These are phyloP conservation scores for Synanthedon andrenaeformis DNA, from an alignment of 2,888 invertebrate species.

Conservation along the genomic window DNA sequence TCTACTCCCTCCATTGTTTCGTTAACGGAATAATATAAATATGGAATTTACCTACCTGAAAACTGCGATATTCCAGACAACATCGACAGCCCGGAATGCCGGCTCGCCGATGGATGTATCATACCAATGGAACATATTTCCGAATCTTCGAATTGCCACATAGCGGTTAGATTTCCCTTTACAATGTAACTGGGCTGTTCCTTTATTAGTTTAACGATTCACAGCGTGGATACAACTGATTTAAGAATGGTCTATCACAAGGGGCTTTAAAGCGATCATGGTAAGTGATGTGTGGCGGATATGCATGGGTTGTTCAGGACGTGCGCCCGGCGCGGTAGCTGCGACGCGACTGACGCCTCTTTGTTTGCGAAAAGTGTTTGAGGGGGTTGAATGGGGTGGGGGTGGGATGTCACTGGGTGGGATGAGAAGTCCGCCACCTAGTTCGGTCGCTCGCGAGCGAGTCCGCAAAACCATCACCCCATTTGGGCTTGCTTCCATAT, in stretches of 20 bases:
- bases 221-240: not conserved
- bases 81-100: constrained; percentile 77
- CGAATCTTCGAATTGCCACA: constrained; percentile 78
- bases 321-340: constrained; percentile 45
- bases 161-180: constrained; percentile 16
- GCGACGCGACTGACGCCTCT: constrained; percentile 48
- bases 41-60: constrained; percentile 49
- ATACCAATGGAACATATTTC: constrained; percentile 90
- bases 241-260: constrained; percentile 23
- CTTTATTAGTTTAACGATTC: constrained; percentile 1
- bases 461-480: not conserved
- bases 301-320: constrained; percentile 20
- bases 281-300: constrained; percentile 36
- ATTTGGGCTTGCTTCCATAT: too few relatives aligned
- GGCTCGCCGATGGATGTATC: constrained; percentile 76
- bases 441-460: constrained; percentile 24
- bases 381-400: constrained; percentile 16
- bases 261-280: constrained; percentile 39
- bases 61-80: constrained; percentile 56
- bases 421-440: constrained; percentile 8
- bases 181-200: not conserved
- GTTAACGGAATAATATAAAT: too few relatives aligned
- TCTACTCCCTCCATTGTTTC: too few relatives aligned
- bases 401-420: constrained; percentile 37
- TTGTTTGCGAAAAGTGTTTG: constrained; percentile 8